A percentile compares a stretch with the other conserved stretches of the same genome.
Evolutionary conservation across 30 jellyfish, hydroid and myxozoan species (phyloP).

Genomic region (Haliclystus octoradiatus): DNA sequence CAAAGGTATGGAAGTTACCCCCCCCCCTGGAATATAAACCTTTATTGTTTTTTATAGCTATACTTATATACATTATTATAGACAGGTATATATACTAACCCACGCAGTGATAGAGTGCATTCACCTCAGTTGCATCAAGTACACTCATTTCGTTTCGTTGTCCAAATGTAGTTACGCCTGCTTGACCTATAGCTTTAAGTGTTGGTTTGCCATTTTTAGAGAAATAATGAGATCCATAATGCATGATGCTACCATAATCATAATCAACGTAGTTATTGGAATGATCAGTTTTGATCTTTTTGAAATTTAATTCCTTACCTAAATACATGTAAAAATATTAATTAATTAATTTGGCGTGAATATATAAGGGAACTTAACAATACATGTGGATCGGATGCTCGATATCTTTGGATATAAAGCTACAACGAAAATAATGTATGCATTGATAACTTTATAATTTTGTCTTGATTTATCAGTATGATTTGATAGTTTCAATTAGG

Average conservation of each 20-base stretch:
- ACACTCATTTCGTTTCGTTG: conserved; percentile 25
- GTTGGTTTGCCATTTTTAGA: conserved; percentile 33
- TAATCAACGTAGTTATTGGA: conserved; percentile 44
- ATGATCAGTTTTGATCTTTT: conserved; percentile 16
- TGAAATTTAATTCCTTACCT: conserved; percentile 47
- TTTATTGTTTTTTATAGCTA: too few relatives aligned
- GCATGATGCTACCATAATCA: conserved; percentile 59
- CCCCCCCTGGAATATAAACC: too few relatives aligned
- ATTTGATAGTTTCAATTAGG: too few relatives aligned
- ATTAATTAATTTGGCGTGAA: neutral
- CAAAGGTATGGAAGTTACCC: too few relatives aligned
- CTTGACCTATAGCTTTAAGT: conserved; percentile 27
- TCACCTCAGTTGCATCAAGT: conserved; percentile 38
- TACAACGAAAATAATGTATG: too few relatives aligned
- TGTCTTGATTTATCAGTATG: too few relatives aligned
- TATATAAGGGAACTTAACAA: neutral
- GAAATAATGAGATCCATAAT: conserved; percentile 39
- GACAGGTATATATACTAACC: conserved; percentile 16
- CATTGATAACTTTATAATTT: too few relatives aligned
- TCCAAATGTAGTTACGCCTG: conserved; percentile 34
- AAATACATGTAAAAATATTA: neutral
- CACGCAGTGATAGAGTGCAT: conserved; percentile 40
- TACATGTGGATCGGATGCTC: too few relatives aligned
- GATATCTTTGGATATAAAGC: too few relatives aligned
- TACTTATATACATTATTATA: neutral